These are phyloP conservation scores for Leptoteleia sp. DNA, from an alignment of 1,140 invertebrate genomes.

Conservation along the genomic window DNA sequence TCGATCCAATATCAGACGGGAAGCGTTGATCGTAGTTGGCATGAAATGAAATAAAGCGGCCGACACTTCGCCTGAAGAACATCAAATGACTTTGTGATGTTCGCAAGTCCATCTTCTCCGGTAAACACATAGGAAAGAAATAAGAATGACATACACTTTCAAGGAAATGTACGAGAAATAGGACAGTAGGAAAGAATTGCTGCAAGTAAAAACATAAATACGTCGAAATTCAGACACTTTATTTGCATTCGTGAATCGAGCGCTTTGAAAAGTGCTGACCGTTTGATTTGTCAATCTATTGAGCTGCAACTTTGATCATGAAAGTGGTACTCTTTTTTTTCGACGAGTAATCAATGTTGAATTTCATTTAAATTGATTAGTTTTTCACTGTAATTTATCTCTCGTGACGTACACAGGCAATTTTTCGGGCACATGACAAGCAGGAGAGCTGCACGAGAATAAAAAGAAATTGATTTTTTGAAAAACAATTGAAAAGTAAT, in stretches of 20 bases:
- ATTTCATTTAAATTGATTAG: background rate
- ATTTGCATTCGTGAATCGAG: conserved; percentile 12
- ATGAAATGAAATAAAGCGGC: conserved; percentile 64
- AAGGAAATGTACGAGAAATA: conserved; percentile 13
- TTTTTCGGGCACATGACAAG: too few relatives aligned
- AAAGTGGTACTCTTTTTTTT: too few relatives aligned
- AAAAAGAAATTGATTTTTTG: too few relatives aligned
- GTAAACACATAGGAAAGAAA: conserved; percentile 52
- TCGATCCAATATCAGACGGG: conserved; percentile 45
- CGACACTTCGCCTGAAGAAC: conserved; percentile 50
- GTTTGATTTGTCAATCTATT: conserved; percentile 12
- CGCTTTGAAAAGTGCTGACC: conserved; percentile 1
- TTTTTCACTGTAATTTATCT: background rate
- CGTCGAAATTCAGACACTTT: conserved; percentile 1
- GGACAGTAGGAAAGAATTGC: conserved; percentile 12
- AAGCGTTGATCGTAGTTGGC: conserved; percentile 51
- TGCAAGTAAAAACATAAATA: conserved; percentile 14
- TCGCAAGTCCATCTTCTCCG: conserved; percentile 50
- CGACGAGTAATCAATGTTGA: too few relatives aligned
- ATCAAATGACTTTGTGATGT: conserved; percentile 57
- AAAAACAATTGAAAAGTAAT: background rate
- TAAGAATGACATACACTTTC: conserved; percentile 27
- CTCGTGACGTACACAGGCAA: too few relatives aligned
- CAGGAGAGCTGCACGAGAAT: too few relatives aligned
- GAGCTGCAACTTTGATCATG: background rate